phyloP scores from a whole-genome alignment of 2,888 invertebrate species.

The Fragum sueziense region DNA sequence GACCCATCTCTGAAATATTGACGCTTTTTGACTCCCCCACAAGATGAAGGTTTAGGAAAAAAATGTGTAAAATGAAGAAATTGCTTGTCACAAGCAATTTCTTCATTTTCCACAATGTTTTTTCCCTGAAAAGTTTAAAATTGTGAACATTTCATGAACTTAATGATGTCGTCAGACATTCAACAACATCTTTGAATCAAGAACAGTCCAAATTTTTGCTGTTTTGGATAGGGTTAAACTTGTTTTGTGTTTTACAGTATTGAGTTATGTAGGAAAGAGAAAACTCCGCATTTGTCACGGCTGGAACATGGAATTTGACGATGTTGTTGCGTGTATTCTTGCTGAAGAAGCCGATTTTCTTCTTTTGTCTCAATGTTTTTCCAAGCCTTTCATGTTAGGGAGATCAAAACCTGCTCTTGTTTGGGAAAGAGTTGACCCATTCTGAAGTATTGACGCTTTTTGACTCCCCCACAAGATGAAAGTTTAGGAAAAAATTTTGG shows the following conservation, averaged over 20 bases:
- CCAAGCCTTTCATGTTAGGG: too few relatives aligned
- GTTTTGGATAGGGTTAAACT: neutral
- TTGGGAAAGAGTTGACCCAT: too few relatives aligned
- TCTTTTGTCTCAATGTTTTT: too few relatives aligned
- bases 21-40: too few relatives aligned
- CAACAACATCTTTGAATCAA: conserved; percentile 61
- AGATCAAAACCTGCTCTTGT: too few relatives aligned
- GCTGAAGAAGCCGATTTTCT: conserved; percentile 61
- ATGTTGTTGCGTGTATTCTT: conserved; percentile 65
- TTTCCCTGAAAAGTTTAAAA: too few relatives aligned
- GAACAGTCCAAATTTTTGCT: neutral
- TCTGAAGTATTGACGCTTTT: too few relatives aligned
- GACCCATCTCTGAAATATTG: too few relatives aligned
- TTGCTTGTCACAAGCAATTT: neutral
- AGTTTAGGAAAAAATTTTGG: too few relatives aligned
- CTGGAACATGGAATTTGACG: conserved; percentile 68
- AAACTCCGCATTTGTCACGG: conserved; percentile 64
- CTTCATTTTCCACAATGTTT: neutral
- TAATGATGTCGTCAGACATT: conserved; percentile 60
- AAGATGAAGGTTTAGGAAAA: too few relatives aligned
- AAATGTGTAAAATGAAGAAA: conserved; percentile 23
- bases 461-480: too few relatives aligned
- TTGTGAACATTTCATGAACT: too few relatives aligned
- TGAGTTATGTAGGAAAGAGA: conserved; percentile 10
- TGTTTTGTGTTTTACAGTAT: conserved; percentile 5